Conservation (phyloP, 2,113 vertebrate genomes). For the Lucifuga dentata region DNA sequence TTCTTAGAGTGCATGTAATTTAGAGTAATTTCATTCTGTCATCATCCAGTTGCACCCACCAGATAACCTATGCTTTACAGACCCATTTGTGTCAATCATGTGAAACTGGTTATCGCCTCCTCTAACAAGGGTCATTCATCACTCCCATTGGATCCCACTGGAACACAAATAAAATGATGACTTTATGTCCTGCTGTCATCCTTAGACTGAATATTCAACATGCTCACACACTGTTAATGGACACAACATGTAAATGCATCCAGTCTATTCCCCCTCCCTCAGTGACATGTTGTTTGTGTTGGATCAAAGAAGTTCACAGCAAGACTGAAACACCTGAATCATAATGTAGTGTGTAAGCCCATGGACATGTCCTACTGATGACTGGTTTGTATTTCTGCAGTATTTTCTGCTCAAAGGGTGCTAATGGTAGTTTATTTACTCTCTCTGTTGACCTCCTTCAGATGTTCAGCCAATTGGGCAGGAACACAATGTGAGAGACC, state of each 20-base stretch:
- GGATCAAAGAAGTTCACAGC: constrained; percentile 60
- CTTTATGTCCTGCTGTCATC: constrained; percentile 59
- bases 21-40: constrained; percentile 67
- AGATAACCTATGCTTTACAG: constrained; percentile 71
- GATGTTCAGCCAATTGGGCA: constrained; percentile 98
- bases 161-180: constrained; percentile 70
- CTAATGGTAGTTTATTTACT: constrained; percentile 31
- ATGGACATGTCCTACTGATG: constrained; percentile 47
- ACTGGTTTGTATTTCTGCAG: constrained; percentile 39
- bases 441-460: constrained; percentile 83
- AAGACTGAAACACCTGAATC: constrained; percentile 53
- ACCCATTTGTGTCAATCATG: constrained; percentile 69
- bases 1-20: constrained; percentile 70
- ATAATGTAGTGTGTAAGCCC: constrained; percentile 60
- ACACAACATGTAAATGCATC: constrained; percentile 43
- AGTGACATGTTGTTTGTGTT: constrained; percentile 66
- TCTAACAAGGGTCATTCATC: constrained; percentile 77
- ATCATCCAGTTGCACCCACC: constrained; percentile 52
- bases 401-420: neutral
- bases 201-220: constrained; percentile 60
- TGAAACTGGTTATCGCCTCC: constrained; percentile 71
- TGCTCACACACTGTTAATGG: constrained; percentile 36
- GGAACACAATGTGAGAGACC: constrained; percentile 98
- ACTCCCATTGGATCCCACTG: constrained; percentile 65
- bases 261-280: constrained; percentile 55